These are phyloP conservation scores for Eucriotettix oculatus DNA, from an alignment of 2,888 invertebrate species.

Conservation along the genomic window DNA sequence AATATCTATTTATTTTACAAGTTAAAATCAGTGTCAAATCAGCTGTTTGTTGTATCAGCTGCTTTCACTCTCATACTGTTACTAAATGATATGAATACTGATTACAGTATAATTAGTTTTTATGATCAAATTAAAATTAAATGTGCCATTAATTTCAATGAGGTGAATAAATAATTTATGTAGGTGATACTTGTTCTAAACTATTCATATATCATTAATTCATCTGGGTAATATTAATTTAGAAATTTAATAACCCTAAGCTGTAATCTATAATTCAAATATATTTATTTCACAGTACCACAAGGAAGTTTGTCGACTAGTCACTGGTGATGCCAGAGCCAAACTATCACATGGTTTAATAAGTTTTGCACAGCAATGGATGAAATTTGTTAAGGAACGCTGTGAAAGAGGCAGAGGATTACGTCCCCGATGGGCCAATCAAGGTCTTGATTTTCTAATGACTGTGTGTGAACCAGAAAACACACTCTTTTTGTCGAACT, in stretches of 20 bases:
- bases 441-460: conserved; percentile 75
- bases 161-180: no score
- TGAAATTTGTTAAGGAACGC: conserved; percentile 68
- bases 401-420: conserved; percentile 72
- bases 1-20: no score
- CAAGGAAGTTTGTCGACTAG: conserved; percentile 52
- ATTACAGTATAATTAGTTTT: no score
- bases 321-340: conserved; percentile 28
- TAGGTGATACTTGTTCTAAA: no score
- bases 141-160: no score
- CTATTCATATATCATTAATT: no score
- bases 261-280: neutral
- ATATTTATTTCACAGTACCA: conserved; percentile 34
- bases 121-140: no score
- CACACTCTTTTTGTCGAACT: conserved; percentile 55
- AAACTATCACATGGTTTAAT: conserved; percentile 43
- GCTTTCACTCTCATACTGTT: no score
- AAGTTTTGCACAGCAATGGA: conserved; percentile 67
- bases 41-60: no score
- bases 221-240: no score
- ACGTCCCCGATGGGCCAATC: conserved; percentile 74
- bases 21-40: no score
- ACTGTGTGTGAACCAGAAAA: conserved; percentile 71
- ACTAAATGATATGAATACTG: no score
- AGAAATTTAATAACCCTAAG: neutral